Conservation (phyloP, 2,888 invertebrate species). For the Lasioglossum calceatum region DNA sequence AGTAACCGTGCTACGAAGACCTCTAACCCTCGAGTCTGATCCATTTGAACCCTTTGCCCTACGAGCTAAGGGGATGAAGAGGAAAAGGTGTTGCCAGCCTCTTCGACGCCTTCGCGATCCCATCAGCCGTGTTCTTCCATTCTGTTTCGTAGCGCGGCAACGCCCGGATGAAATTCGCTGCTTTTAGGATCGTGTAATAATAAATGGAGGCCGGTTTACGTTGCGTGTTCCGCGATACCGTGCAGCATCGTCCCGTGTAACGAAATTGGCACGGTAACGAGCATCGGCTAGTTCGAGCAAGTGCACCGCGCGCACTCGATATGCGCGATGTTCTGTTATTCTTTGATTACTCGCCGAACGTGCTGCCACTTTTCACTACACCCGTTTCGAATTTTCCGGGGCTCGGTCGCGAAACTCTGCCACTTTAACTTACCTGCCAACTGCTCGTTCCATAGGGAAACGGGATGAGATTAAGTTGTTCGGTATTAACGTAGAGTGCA, state of each 20-base stretch:
- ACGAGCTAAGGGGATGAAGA: not conserved
- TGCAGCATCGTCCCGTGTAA: not conserved
- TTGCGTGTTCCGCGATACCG: not conserved
- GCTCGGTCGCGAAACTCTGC: not conserved
- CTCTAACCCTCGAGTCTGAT: slow-evolving; percentile 15
- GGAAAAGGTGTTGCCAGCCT: not conserved
- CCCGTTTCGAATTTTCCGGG: not conserved
- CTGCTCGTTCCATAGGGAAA: not conserved
- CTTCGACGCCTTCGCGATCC: not conserved
- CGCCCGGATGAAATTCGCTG: not conserved
- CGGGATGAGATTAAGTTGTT: not conserved
- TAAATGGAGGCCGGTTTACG: not conserved
- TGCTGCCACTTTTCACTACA: not conserved
- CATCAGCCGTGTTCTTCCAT: not conserved
- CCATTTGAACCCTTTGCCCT: slow-evolving; percentile 18
- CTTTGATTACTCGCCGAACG: not conserved
- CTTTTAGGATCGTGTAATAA: slow-evolving; percentile 1
- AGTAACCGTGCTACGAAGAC: slow-evolving; percentile 65
- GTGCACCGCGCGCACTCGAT: not conserved
- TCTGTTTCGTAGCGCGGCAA: not conserved
- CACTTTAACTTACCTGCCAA: not conserved
- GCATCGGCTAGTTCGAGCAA: not conserved
- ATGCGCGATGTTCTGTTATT: not conserved
- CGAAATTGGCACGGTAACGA: not conserved
- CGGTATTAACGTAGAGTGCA: not conserved